Evolutionary conservation across 2,888 invertebrate species (phyloP).

Genomic region (Agrochola lychnidis): DNA sequence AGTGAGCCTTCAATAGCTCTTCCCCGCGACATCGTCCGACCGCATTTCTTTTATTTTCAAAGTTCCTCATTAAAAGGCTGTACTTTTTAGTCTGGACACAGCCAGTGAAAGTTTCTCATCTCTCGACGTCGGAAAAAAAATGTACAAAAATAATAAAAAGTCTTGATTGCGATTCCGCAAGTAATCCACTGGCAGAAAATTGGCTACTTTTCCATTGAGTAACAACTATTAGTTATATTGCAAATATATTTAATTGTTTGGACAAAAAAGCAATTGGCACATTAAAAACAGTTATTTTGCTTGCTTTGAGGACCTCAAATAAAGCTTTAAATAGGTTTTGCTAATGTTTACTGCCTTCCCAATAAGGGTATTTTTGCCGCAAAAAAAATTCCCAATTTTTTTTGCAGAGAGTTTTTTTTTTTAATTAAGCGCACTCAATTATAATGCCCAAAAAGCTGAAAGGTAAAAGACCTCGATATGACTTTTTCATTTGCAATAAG

Average conservation of each 20-base stretch:
- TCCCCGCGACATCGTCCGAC: conserved; percentile 46
- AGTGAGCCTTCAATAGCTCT: conserved; percentile 53
- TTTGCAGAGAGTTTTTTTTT: background rate
- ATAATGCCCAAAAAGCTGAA: background rate
- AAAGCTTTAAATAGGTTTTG: background rate
- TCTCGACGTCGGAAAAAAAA: conserved; percentile 45
- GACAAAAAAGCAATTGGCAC: background rate
- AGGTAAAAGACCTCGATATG: background rate
- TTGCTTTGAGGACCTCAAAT: background rate
- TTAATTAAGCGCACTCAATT: background rate
- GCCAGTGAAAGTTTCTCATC: conserved; percentile 63
- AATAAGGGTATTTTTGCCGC: background rate
- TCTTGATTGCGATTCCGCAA: conserved; percentile 45
- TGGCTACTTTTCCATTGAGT: conserved; percentile 31
- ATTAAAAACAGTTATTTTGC: background rate
- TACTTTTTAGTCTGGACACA: conserved; percentile 56
- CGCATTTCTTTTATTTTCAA: conserved; percentile 61
- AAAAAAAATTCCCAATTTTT: no score
- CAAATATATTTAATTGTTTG: background rate
- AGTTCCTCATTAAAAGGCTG: conserved; percentile 60
- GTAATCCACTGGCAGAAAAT: conserved; percentile 45
- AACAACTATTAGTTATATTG: background rate
- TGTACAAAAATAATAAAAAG: conserved; percentile 48
- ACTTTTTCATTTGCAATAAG: background rate
- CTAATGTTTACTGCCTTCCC: background rate